Conservation (phyloP, 1,140 invertebrate genomes). For the Leptonema lineaticorne region DNA sequence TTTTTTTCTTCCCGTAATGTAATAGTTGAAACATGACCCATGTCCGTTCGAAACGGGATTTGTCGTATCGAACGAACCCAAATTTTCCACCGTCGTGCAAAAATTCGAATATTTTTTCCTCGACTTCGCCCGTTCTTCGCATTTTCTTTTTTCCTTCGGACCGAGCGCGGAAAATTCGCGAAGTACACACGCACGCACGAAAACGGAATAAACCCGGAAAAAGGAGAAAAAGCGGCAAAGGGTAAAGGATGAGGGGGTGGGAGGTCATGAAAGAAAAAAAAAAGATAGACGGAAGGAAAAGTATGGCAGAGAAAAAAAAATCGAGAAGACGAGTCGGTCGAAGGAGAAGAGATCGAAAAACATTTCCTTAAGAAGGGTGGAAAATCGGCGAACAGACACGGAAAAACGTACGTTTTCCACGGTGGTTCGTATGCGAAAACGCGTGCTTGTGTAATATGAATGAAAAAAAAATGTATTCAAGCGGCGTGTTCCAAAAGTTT, state of each 20-base stretch:
- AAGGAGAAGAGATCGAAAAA: neutral
- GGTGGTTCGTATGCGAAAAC: neutral
- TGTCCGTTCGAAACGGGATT: conserved; percentile 10
- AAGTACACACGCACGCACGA: neutral
- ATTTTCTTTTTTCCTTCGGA: neutral
- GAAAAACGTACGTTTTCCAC: neutral
- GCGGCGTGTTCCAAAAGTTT: no score
- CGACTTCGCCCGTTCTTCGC: no score
- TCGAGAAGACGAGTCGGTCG: neutral
- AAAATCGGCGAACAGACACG: neutral
- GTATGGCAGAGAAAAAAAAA: no score
- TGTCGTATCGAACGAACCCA: neutral
- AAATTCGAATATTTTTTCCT: neutral
- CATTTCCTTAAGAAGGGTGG: neutral
- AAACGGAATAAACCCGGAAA: neutral
- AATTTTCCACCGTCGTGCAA: neutral
- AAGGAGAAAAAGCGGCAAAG: no score
- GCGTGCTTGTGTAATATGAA: no score
- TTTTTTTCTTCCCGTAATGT: neutral
- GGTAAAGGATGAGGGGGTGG: no score
- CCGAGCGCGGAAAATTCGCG: neutral
- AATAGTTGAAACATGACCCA: neutral
- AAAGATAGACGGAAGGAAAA: no score
- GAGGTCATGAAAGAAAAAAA: no score
- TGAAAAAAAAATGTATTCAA: no score